phyloP scores from a whole-genome alignment of 2,113 vertebrate species.

The Anas platyrhynchos region DNA sequence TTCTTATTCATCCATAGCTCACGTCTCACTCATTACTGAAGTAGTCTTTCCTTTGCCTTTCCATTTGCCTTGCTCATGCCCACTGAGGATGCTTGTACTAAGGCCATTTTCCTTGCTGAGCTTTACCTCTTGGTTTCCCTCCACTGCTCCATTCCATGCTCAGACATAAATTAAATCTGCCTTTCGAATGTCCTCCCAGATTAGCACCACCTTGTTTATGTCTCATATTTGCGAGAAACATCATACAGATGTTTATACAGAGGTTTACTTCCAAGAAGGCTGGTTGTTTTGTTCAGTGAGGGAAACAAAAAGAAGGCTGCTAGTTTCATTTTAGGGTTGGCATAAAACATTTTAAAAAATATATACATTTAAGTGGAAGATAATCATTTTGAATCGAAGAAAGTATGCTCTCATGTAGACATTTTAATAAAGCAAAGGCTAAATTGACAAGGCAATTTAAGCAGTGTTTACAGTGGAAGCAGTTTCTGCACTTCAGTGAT shows the following conservation, averaged over 20 bases:
- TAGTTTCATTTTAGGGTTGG: not conserved
- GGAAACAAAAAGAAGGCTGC: not conserved
- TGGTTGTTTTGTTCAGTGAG: not conserved
- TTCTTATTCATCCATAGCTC: not conserved
- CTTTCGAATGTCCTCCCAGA: not conserved
- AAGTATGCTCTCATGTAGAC: not conserved
- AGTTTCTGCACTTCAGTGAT: not conserved
- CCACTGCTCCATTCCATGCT: not conserved
- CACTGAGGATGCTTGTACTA: not conserved
- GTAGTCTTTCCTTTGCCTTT: not conserved
- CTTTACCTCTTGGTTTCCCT: not conserved
- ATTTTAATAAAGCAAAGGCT: not conserved
- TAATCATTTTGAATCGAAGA: conserved; percentile 5
- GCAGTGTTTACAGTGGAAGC: not conserved
- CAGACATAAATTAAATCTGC: not conserved
- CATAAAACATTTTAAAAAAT: not conserved
- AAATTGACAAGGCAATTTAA: not conserved
- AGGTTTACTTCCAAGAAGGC: not conserved
- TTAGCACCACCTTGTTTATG: not conserved
- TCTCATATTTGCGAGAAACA: not conserved
- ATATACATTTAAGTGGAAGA: not conserved
- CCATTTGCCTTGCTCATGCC: not conserved
- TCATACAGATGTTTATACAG: too few species aligned
- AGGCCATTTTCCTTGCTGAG: not conserved
- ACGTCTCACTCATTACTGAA: not conserved